Percentiles rank a stretch among this genome's conserved stretches.
Conservation (phyloP, 2,113 vertebrate species). For the Theristicus caerulescens region DNA sequence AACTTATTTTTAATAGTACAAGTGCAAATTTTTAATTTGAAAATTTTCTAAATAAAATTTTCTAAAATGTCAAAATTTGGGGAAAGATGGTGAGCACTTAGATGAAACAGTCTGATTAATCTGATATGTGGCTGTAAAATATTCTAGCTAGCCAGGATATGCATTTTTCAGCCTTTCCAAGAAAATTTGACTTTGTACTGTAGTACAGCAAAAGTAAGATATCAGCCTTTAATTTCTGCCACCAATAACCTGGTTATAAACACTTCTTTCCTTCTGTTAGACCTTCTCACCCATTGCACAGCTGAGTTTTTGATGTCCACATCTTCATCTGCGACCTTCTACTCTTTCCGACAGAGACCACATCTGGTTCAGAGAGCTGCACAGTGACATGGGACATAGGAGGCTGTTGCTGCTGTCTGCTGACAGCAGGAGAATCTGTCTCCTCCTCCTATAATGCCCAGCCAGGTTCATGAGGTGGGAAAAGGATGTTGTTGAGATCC, state of each 20-base stretch:
- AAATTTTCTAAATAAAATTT: not conserved
- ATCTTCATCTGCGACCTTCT: not conserved
- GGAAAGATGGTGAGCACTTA: accelerated
- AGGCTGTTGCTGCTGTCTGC: not conserved
- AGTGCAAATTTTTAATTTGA: not conserved
- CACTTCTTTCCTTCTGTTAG: not conserved
- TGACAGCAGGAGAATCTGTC: not conserved
- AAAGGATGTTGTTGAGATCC: not conserved
- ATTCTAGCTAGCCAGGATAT: not conserved
- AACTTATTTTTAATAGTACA: not conserved
- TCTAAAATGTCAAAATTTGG: not conserved
- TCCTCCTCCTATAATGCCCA: not conserved
- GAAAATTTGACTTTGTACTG: not conserved
- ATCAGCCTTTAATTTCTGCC: not conserved
- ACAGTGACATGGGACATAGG: not conserved
- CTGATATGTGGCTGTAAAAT: not conserved
- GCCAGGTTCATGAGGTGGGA: not conserved
- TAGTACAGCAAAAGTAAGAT: not conserved
- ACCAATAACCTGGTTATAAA: not conserved
- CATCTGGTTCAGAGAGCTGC: not conserved
- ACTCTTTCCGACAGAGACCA: not conserved
- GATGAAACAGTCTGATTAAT: not conserved
- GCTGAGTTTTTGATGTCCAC: not conserved
- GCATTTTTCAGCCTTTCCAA: not conserved
- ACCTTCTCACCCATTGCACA: not conserved